These are phyloP conservation scores for Aldabrachelys gigantea DNA, from an alignment of 2,113 vertebrate genomes.

Conservation along the genomic window DNA sequence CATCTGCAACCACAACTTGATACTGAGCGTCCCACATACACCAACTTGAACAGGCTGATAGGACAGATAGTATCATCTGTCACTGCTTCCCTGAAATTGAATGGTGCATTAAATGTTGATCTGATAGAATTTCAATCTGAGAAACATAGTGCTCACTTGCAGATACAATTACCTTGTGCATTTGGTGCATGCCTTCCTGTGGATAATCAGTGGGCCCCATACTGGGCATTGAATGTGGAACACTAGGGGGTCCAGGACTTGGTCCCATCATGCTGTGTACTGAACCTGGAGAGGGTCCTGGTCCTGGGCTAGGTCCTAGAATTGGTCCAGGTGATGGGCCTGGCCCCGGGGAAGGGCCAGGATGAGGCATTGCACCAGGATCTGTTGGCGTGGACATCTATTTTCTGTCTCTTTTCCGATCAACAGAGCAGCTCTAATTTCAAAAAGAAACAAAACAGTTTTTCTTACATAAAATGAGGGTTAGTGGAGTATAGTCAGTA, in stretches of 20 bases:
- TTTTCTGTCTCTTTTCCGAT: slow-evolving; percentile 67
- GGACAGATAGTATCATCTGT: slow-evolving; percentile 71
- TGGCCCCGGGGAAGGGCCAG: slow-evolving; percentile 94
- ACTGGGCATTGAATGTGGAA: slow-evolving; percentile 86
- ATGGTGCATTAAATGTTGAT: slow-evolving; percentile 73
- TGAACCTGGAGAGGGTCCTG: slow-evolving; percentile 94
- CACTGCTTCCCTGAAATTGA: slow-evolving; percentile 70
- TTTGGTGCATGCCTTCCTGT: slow-evolving; percentile 90
- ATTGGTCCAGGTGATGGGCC: slow-evolving; percentile 97
- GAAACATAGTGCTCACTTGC: background rate
- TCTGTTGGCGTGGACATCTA: slow-evolving; percentile 96
- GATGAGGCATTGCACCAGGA: slow-evolving; percentile 93
- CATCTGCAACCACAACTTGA: slow-evolving; percentile 72
- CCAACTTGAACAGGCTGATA: slow-evolving; percentile 75
- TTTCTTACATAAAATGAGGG: slow-evolving; percentile 62
- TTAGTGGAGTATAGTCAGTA: slow-evolving; percentile 11
- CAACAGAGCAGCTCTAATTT: slow-evolving; percentile 57
- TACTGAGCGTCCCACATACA: slow-evolving; percentile 74
- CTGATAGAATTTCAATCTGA: slow-evolving; percentile 59
- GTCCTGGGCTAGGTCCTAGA: slow-evolving; percentile 95
- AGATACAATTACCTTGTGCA: slow-evolving; percentile 91
- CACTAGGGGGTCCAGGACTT: slow-evolving; percentile 93
- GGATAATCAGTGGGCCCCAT: slow-evolving; percentile 90
- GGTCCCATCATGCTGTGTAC: slow-evolving; percentile 99
- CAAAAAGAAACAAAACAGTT: slow-evolving; percentile 42